Base-by-base conservation (phyloP, 2,113 vertebrate species). In the Pontoporia blainvillei region DNA sequence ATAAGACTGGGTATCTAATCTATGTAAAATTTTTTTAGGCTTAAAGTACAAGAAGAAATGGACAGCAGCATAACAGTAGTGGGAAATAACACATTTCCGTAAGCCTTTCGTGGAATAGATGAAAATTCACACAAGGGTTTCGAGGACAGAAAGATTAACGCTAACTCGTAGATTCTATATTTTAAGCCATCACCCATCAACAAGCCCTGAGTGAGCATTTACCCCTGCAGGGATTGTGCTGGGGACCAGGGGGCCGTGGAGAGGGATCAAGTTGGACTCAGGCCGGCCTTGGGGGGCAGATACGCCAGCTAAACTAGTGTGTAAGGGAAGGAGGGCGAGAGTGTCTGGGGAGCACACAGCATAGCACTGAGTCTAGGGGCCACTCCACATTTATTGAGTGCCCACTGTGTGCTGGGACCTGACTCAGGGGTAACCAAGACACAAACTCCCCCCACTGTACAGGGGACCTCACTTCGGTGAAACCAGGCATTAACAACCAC, bases 31-130 rank as follows among this genome's bases (percentile, higher is more conserved):
- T 20, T 23, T 8, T 25, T 12, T 17, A 25, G 7, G 6, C 57
- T 36, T n/a, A 44, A 23, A 29, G 52, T 13, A 18, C 81, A 20
- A 5, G 34, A 31, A 34, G 36, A 79, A 62, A 27, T 3, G n/a
- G n/a, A 61, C 31, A 1, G 2, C 2, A 4, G 14, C 21, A 3
- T 23, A 6, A 0, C 0, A 34, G 75, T 5, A 5, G 15, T 3
- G 34, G 66, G 12, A 49, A 73, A 86, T 8, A n/a, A 25, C 4
- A 27, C 39, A 1, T 23, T 57, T 67, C 66, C 23, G 0, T 6
- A 8, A 20, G 64, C 17, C 49, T 71, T 54, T 6, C 2, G 25
- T 8, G 13, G 29, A 36, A n/a, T 7, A 39, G 21, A 52, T n/a
- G 27, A 41, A 73, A 18, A 69, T 17, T 78, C 36, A 34, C 14